Base-by-base conservation (phyloP, 2,888 invertebrate genomes). In the Caenorhabditis sulstoni region DNA sequence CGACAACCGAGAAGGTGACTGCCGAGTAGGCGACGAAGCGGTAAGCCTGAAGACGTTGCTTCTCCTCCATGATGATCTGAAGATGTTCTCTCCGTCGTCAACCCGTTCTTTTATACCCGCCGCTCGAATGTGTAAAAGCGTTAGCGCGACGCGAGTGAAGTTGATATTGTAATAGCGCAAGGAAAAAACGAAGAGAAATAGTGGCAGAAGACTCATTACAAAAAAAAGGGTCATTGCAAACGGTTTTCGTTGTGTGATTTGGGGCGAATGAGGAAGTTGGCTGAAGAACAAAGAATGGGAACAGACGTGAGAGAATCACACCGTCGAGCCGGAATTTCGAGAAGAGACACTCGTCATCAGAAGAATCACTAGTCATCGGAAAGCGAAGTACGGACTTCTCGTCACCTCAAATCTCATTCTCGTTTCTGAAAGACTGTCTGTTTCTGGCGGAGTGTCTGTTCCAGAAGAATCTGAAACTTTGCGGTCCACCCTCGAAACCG, bases 11-110 rank as follows among this genome's bases (percentile, higher is more conserved):
- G 70, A 79, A 79, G 23, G 75, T 75, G 20, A 79, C 75, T 16
- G 79, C 79, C 59, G 79, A 74, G 39, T 79, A 79, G 75, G 79
- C 79, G 47, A 79, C 79, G 45, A 79, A 74, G 58, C 75, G 68
- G 70, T 79, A 79, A 47, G 75, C 79, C 3, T 75, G 65, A 57
- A 75, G 75, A 52, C 79, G 57, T 39, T 75, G 74, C 29, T 68
- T 65, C 61, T 75, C 75, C 61, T 79, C 79, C 79, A 79, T 79
- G 47, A 22, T 50, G 65, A 23, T 37, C 58, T 61, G 76, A 62
- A 47, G 70, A 47, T 52, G 41, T 67, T 39, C 52, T 47, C 23
- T 37, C 55, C 45, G 29, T 7, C 29, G 29, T 22, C 39, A 41
- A 70, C 49, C 67, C 62, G 55, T 70, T 68, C 64, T 70, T 77